phyloP scores from a whole-genome alignment of 1,140 invertebrate genomes.

The Mycetomoellerius zeteki region DNA sequence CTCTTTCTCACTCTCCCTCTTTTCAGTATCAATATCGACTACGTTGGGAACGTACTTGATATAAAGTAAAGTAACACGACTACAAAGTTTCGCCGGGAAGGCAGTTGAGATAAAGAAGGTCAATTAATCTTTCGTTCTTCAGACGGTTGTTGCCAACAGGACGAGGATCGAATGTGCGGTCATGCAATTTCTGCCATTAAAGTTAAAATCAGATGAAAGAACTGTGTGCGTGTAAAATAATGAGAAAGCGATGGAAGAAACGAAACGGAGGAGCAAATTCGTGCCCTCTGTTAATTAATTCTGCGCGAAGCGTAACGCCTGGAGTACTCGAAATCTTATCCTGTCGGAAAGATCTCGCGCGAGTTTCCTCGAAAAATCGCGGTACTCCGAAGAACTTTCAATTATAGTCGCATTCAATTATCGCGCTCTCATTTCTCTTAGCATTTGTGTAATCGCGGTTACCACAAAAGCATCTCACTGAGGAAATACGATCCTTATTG shows the following conservation, averaged over 20 bases:
- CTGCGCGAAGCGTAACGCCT: slow-evolving; percentile 20
- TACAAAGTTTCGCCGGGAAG: slow-evolving; percentile 32
- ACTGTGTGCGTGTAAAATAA: slow-evolving; percentile 4
- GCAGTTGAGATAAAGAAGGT: slow-evolving; percentile 61
- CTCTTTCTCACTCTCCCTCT: background rate
- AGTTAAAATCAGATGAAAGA: slow-evolving; percentile 14
- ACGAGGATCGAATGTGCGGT: slow-evolving; percentile 46
- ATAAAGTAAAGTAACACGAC: slow-evolving; percentile 52
- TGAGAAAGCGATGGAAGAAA: background rate
- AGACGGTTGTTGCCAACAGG: slow-evolving; percentile 43
- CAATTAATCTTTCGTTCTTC: slow-evolving; percentile 70
- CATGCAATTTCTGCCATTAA: slow-evolving; percentile 17
- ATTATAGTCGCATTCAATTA: slow-evolving; percentile 68
- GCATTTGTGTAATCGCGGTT: slow-evolving; percentile 43
- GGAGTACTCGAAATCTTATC: slow-evolving; percentile 36
- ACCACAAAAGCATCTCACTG: slow-evolving; percentile 37
- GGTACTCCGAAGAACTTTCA: slow-evolving; percentile 43
- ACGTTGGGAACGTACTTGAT: slow-evolving; percentile 3
- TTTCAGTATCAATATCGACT: slow-evolving; percentile 39
- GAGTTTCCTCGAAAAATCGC: slow-evolving; percentile 35
- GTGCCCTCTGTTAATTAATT: slow-evolving; percentile 40
- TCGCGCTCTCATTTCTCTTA: background rate
- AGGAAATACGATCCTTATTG: slow-evolving; percentile 32
- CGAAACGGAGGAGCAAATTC: slow-evolving; percentile 13
- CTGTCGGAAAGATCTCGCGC: slow-evolving; percentile 22